phyloP scores from a whole-genome alignment of 2,888 invertebrate genomes.

The Bruchidius siliquastri region DNA sequence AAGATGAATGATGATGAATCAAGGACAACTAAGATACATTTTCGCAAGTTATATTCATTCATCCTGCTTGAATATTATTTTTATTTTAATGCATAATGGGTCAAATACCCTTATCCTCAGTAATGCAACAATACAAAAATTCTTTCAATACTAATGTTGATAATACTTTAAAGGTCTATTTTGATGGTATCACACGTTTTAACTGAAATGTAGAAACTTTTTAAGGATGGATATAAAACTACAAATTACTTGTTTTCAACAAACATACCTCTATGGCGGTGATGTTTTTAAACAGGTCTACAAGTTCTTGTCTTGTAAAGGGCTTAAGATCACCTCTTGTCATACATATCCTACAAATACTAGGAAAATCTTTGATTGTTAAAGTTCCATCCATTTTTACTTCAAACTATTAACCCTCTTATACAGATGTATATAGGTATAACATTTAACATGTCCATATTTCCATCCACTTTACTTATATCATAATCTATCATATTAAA shows the following conservation, averaged over 20 bases:
- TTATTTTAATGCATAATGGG: too few species aligned
- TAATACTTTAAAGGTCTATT: neutral
- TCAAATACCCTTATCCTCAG: too few species aligned
- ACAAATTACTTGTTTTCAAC: neutral
- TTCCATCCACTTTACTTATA: neutral
- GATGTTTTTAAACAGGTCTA: slow-evolving; percentile 13
- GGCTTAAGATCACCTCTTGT: slow-evolving; percentile 4
- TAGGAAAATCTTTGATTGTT: slow-evolving; percentile 4
- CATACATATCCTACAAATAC: slow-evolving; percentile 11
- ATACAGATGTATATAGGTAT: too few species aligned
- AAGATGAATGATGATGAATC: too few species aligned
- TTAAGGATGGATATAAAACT: neutral
- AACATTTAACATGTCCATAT: neutral
- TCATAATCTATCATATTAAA: too few species aligned
- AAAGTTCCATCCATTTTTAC: neutral
- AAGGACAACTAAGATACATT: too few species aligned
- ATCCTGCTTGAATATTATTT: too few species aligned
- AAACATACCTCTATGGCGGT: slow-evolving; percentile 12
- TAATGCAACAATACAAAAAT: too few species aligned
- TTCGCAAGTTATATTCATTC: too few species aligned
- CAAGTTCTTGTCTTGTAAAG: slow-evolving; percentile 4
- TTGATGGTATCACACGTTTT: neutral
- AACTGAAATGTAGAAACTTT: neutral
- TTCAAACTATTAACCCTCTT: neutral
- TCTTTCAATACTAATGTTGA: neutral